Conservation (phyloP, 2,888 invertebrate genomes). For the Unio delphinus region DNA sequence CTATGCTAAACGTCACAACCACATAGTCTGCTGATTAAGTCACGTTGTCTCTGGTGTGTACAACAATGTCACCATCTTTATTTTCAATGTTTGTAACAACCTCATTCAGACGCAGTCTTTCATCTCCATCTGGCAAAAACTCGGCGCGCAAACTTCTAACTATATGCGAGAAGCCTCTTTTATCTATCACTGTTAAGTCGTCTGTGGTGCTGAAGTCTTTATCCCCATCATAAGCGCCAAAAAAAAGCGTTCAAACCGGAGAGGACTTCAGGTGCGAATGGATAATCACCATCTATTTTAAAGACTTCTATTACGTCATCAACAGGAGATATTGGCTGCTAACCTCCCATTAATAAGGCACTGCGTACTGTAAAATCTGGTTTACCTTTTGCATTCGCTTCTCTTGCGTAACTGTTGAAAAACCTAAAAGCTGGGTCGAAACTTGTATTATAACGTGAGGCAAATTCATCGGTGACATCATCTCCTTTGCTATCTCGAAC, state of each 20-base stretch:
- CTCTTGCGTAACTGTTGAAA: neutral
- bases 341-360: constrained; percentile 10
- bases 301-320: constrained; percentile 19
- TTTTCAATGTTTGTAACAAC: neutral
- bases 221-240: neutral
- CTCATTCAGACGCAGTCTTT: neutral
- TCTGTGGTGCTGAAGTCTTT: no score
- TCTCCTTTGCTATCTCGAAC: constrained; percentile 14
- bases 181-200: neutral
- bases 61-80: neutral
- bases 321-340: constrained; percentile 9
- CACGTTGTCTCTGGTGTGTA: neutral
- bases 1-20: constrained; percentile 1
- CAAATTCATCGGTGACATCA: constrained; percentile 14
- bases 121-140: neutral
- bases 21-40: neutral
- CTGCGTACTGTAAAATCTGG: constrained; percentile 12
- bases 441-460: constrained; percentile 1
- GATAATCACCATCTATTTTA: constrained; percentile 4
- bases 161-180: neutral
- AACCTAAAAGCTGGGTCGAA: neutral
- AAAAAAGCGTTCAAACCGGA: neutral
- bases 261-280: neutral
- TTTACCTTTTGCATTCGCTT: neutral
- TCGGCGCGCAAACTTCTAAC: neutral